Base-by-base conservation (phyloP, 2,888 invertebrate species). In the Heliconius sara region DNA sequence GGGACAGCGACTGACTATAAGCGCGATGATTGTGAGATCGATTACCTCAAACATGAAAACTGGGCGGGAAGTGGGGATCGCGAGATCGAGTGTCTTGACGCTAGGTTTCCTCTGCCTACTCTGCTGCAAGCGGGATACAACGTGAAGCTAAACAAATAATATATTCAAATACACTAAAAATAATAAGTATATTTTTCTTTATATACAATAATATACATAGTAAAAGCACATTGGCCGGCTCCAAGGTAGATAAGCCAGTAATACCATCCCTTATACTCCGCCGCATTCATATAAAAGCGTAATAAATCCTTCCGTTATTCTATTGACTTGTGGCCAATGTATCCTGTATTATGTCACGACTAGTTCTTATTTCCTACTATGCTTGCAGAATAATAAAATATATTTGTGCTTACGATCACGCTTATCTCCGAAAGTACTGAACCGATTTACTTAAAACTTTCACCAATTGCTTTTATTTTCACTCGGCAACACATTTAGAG, bases 261-360 rank as follows among this genome's bases (percentile, higher is more conserved):
- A 78, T 30, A 72, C 34, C 57, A 73, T 66, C 57, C 73, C 66
- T 47, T 57, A 57, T 47, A 25, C 68, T 68, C 65, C 39, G 39
- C 30, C 52, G 78, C 52, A 57, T 73, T 66, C 25, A 57, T 71
- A 39, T 78, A 67, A 73, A 78, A 73, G 52, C 47, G 65, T 47
- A 72, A 67, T 47, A 72, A 67, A 78, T 52, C 78, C 78, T 73
- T 73, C 66, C 60, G 68, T 70, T 47, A 78, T 27, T 66, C 65
- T 73, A 78, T 78, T 66, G 66, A 73, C 78, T 73, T 73, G 72
- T 60, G 57, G n/a, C 57, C 34, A 34, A 73, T 34, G 27, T 27
- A 57, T 73, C 57, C 57, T 73, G 22, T 72, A n/a, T 57, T 73
- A 30, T n/a, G 22, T n/a, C n/a, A 34, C 57, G 4, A 72, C 57